Base-by-base conservation (phyloP, 2,113 vertebrate genomes). In the Leucopsar rothschildi region DNA sequence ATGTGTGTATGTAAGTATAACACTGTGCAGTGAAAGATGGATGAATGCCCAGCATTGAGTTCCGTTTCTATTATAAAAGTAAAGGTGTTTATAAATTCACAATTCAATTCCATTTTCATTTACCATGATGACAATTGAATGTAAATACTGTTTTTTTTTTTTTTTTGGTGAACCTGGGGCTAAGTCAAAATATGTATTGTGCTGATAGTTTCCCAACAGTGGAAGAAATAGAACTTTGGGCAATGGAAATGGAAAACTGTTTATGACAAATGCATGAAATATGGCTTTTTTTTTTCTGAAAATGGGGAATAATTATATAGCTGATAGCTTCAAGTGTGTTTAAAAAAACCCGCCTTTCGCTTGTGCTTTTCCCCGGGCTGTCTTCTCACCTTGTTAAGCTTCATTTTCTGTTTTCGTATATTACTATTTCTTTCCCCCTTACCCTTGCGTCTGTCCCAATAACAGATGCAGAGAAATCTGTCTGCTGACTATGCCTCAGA, bases 61-160 rank as follows among this genome's bases (percentile, higher is more conserved):
- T 91, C 78, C 35, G 1, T 90, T 94, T 80, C 73, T 82, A 22
- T 85, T 91, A 76, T 16, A 86, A 82, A 95, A 86, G 65, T 81
- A 83, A 78, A 71, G 71, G 68, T 83, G 68, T 93, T 94, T 80
- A 84, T 94, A 93, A 86, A 82, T 35, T 92, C 86, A 65, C 65
- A 93, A 68, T 88, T 44, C 52, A 75, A 22, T 90, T 92, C 60
- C 60, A 86, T 88, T 96, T 94, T 83, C 68, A 59, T 96, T 88
- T 85, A 57, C 52, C 16, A 31, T 60, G 39, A 35, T 95, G 72
- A 71, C 86, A 93, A 78, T 37, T 78, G 60, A 96, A 90, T 42
- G 23, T 92, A 94, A 95, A 92, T 71, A 93, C 40, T 89, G 44
- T 91, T 84, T 71, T 50, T 87, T 94, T 91, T 83, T 71, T 50